These are phyloP conservation scores for Scaptomyza parva DNA, from an alignment of 2,888 invertebrate species.

Conservation along the genomic window DNA sequence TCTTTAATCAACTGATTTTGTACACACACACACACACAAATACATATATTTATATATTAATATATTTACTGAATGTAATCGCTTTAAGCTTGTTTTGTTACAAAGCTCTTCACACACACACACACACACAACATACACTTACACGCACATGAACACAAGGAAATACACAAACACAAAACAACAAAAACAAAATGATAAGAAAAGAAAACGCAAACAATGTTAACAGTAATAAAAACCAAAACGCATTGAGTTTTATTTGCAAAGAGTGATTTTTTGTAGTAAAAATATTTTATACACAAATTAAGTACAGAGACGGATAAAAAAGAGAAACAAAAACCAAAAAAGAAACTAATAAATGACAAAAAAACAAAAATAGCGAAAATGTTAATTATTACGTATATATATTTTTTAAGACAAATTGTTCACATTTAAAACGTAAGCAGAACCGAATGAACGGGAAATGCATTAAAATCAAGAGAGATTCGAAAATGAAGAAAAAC, in stretches of 20 bases:
- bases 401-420: constrained; percentile 82
- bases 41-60: not conserved
- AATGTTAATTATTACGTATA: constrained; percentile 81
- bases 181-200: constrained; percentile 11
- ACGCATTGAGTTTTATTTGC: constrained; percentile 77
- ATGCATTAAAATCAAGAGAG: constrained; percentile 1
- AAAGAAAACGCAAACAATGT: constrained; percentile 59
- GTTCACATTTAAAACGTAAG: constrained; percentile 68
- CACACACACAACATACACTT: constrained; percentile 21
- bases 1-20: constrained; percentile 20
- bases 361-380: constrained; percentile 52
- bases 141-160: constrained; percentile 17
- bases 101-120: constrained; percentile 27
- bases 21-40: not conserved
- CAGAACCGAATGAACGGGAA: constrained; percentile 12
- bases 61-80: constrained; percentile 53
- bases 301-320: constrained; percentile 38
- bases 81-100: constrained; percentile 57
- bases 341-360: constrained; percentile 32
- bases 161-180: constrained; percentile 6
- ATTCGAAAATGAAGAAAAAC: constrained; percentile 17
- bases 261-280: constrained; percentile 82
- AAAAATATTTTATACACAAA: constrained; percentile 76
- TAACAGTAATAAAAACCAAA: constrained; percentile 61
- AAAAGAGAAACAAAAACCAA: constrained; percentile 21